These are phyloP conservation scores for Muraenolepis orangiensis DNA, from an alignment of 2,797 vertebrate genomes.

Conservation along the genomic window DNA sequence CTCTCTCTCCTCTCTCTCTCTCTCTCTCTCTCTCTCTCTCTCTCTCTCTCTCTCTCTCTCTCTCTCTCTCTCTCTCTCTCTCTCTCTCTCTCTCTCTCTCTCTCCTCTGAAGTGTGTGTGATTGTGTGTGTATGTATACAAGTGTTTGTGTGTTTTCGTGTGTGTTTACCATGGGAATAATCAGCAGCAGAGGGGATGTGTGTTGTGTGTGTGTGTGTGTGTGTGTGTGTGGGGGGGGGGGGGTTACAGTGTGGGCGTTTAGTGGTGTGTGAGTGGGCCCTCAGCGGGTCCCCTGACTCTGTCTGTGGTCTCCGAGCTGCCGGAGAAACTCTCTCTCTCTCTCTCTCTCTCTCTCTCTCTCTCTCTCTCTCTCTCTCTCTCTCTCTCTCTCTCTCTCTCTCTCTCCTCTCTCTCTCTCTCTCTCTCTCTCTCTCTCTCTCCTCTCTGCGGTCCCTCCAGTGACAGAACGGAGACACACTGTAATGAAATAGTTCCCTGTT, in stretches of 20 bases:
- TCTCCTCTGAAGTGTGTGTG: conserved; percentile 13
- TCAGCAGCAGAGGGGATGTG: conserved; percentile 27
- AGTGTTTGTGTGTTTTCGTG: conserved; percentile 14
- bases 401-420: not conserved
- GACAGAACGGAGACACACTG: conserved; percentile 63
- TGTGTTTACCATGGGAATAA: conserved; percentile 40
- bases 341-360: not conserved
- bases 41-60: not conserved
- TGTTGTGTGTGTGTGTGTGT: not conserved
- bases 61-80: not conserved
- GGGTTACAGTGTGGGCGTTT: conserved; percentile 41
- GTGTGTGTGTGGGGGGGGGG: conserved; percentile 10
- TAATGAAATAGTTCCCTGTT: conserved; percentile 76
- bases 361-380: conserved; percentile 15
- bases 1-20: not conserved
- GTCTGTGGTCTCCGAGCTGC: conserved; percentile 54
- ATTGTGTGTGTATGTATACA: not conserved
- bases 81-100: not conserved
- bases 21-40: not conserved
- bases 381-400: not conserved
- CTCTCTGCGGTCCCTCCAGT: conserved; percentile 51
- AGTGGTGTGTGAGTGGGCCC: conserved; percentile 51
- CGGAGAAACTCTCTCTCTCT: conserved; percentile 23
- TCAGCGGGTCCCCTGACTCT: conserved; percentile 53
- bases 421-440: conserved; percentile 58